Conservation (phyloP, 1,140 invertebrate genomes). For the Diploscapter pachys region DNA sequence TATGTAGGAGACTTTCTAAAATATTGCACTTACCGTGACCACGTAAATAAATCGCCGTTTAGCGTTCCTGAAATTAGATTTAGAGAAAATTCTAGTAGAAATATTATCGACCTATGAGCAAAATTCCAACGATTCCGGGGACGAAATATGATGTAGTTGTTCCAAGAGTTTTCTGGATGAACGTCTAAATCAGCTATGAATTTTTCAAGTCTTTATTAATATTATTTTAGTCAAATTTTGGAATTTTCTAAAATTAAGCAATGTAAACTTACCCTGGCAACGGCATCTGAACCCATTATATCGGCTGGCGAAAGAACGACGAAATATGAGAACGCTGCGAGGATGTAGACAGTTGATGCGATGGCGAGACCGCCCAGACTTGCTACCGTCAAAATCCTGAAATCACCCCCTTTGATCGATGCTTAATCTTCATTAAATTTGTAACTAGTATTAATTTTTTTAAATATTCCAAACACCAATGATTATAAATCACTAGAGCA, state of each 20-base stretch:
- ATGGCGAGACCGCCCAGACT: constrained; percentile 11
- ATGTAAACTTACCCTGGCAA: constrained; percentile 14
- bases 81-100: too few relatives aligned
- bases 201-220: neutral
- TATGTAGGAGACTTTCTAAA: neutral
- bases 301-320: constrained; percentile 22
- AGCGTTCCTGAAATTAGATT: constrained; percentile 1
- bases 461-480: too few relatives aligned
- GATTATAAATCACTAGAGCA: too few relatives aligned
- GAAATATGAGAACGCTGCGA: constrained; percentile 21
- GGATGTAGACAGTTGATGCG: constrained; percentile 17
- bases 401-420: neutral
- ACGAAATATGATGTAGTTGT: constrained; percentile 15
- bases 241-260: neutral
- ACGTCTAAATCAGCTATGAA: constrained; percentile 1
- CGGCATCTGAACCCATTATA: constrained; percentile 16
- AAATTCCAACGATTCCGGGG: constrained; percentile 17
- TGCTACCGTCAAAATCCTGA: constrained; percentile 22
- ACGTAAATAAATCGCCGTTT: constrained; percentile 21
- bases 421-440: neutral
- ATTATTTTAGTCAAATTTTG: neutral
- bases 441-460: neutral
- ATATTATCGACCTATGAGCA: neutral
- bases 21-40: constrained; percentile 11
- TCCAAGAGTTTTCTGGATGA: constrained; percentile 25